These are phyloP conservation scores for Brenthis hecate DNA, from an alignment of 2,888 invertebrate genomes.

Conservation along the genomic window DNA sequence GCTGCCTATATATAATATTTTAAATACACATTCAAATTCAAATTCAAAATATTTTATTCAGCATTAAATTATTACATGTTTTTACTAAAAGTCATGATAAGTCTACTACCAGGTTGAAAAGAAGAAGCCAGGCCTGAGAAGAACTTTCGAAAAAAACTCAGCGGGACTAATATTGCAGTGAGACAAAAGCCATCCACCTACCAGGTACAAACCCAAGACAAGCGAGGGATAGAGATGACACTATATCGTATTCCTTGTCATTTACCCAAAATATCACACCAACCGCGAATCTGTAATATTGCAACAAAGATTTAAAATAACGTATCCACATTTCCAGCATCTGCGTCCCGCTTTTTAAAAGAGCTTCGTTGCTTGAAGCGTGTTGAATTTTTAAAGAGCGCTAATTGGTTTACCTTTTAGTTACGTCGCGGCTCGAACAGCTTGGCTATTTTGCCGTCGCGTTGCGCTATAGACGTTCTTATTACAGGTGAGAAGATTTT, in stretches of 20 bases:
- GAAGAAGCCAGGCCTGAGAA: background rate
- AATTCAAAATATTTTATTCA: too few species aligned
- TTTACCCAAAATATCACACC: background rate
- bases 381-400: constrained; percentile 49
- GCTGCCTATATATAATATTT: too few species aligned
- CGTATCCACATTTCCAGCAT: constrained; percentile 23
- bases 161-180: too few species aligned
- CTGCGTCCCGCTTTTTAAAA: constrained; percentile 41
- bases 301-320: background rate
- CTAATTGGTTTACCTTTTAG: constrained; percentile 53
- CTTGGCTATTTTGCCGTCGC: constrained; percentile 14
- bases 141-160: background rate
- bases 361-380: constrained; percentile 43
- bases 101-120: too few species aligned
- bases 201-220: too few species aligned
- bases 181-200: too few species aligned
- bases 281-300: too few species aligned
- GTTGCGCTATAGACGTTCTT: constrained; percentile 7
- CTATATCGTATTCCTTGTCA: background rate
- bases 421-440: constrained; percentile 24
- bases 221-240: too few species aligned
- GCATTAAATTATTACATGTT: background rate
- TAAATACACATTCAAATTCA: too few species aligned
- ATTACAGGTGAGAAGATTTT: background rate
- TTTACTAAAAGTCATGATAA: too few species aligned